A percentile compares a stretch with the other conserved stretches of the same genome.
phyloP scores from a whole-genome alignment of 2,113 vertebrate genomes.

The Perca fluviatilis region DNA sequence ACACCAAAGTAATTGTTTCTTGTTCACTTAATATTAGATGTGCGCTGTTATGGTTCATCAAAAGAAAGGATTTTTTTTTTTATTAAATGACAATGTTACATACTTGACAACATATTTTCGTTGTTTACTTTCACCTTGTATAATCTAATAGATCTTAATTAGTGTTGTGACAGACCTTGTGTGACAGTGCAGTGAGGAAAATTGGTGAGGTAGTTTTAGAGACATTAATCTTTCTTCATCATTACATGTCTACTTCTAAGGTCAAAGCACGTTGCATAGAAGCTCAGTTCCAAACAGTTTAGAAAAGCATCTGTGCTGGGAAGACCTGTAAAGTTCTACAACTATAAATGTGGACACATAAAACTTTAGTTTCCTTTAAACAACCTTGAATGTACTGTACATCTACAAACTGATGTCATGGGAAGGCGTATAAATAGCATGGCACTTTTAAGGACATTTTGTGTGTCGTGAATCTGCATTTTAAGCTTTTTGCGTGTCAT shows the following conservation, averaged over 20 bases:
- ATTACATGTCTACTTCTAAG: background rate
- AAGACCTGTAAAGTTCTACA: background rate
- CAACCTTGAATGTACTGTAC: background rate
- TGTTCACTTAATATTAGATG: background rate
- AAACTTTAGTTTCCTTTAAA: background rate
- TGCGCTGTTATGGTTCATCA: background rate
- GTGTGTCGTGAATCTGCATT: too few species aligned
- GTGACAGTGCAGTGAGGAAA: background rate
- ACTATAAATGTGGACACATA: background rate
- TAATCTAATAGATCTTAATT: slow-evolving; percentile 6
- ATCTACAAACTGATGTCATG: background rate
- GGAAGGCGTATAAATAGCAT: too few species aligned
- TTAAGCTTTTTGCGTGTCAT: too few species aligned
- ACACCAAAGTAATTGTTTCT: background rate
- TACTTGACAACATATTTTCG: background rate
- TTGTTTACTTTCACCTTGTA: background rate
- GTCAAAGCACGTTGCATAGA: background rate
- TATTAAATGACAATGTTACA: background rate
- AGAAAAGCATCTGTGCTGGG: background rate
- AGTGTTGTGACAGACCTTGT: slow-evolving; percentile 24
- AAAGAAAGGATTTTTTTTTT: background rate
- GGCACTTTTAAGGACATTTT: too few species aligned
- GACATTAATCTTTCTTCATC: background rate
- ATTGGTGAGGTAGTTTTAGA: background rate
- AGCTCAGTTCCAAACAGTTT: background rate